Evolutionary conservation across 1,140 invertebrate species (phyloP).

Genomic region (Cylas formicarius): DNA sequence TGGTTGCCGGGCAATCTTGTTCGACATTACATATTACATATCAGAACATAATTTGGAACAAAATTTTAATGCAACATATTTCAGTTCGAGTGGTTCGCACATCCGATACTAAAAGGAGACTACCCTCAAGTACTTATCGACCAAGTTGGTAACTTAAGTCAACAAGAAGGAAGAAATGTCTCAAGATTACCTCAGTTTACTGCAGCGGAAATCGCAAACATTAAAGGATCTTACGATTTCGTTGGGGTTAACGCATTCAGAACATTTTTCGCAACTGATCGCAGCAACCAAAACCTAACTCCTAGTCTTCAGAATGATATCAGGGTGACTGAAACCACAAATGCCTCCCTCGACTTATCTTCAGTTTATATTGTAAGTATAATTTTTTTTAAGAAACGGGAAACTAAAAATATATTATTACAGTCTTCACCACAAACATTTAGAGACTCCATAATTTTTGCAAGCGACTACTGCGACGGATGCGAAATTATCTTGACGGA

Average conservation of each 20-base stretch:
- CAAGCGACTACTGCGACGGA: no score
- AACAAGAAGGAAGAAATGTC: conserved; percentile 47
- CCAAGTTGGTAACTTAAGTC: conserved; percentile 50
- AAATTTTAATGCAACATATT: no score
- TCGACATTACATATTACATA: no score
- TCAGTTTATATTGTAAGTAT: not conserved
- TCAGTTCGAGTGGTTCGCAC: conserved; percentile 53
- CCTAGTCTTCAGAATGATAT: not conserved
- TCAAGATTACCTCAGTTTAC: conserved; percentile 58
- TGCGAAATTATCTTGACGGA: no score
- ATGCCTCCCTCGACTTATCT: not conserved
- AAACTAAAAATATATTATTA: no score
- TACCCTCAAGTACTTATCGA: conserved; percentile 55
- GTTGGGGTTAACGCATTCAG: conserved; percentile 26
- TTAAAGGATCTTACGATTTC: conserved; percentile 44
- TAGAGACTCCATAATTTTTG: no score
- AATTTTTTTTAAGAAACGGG: no score
- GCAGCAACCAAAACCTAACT: not conserved
- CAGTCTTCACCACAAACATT: no score
- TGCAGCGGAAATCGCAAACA: conserved; percentile 47
- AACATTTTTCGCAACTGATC: not conserved
- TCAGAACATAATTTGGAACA: no score
- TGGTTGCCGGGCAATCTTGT: no score
- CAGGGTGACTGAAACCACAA: not conserved
- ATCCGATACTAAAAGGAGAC: conserved; percentile 60